These are phyloP conservation scores for Eleutherodactylus coqui DNA, from an alignment of 2,797 vertebrate genomes.

Conservation along the genomic window DNA sequence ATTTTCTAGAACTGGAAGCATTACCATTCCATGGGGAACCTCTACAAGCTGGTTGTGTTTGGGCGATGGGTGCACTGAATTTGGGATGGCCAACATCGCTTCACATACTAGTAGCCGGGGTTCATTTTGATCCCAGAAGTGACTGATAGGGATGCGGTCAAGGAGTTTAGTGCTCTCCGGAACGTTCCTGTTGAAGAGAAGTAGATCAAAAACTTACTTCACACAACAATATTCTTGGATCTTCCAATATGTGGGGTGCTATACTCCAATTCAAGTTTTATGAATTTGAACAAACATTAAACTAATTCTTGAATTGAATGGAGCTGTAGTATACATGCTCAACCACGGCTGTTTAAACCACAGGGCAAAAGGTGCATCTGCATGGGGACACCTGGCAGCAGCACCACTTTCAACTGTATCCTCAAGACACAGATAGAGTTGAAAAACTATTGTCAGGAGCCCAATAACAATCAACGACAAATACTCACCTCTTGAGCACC, in stretches of 20 bases:
- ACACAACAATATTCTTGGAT: neutral
- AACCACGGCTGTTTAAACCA: no score
- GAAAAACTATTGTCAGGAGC: no score
- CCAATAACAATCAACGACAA: no score
- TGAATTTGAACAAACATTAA: no score
- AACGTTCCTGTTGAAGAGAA: slow-evolving; percentile 72
- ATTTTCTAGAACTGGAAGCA: neutral
- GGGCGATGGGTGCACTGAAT: slow-evolving; percentile 60
- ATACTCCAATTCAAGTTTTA: neutral
- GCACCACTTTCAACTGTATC: no score
- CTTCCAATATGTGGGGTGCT: neutral
- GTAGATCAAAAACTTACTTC: neutral
- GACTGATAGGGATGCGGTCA: slow-evolving; percentile 80
- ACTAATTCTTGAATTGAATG: no score
- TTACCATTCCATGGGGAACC: slow-evolving; percentile 65
- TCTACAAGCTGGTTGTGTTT: slow-evolving; percentile 60
- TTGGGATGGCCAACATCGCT: slow-evolving; percentile 75
- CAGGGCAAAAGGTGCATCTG: no score
- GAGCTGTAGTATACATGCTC: no score
- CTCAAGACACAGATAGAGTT: no score
- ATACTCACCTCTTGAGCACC: no score
- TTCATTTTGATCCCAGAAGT: slow-evolving; percentile 94
- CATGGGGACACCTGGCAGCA: no score
- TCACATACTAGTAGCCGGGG: slow-evolving; percentile 91
- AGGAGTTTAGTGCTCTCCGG: slow-evolving; percentile 74